Evolutionary conservation across 2,888 invertebrate genomes (phyloP).

Genomic region (Tachina grossa): DNA sequence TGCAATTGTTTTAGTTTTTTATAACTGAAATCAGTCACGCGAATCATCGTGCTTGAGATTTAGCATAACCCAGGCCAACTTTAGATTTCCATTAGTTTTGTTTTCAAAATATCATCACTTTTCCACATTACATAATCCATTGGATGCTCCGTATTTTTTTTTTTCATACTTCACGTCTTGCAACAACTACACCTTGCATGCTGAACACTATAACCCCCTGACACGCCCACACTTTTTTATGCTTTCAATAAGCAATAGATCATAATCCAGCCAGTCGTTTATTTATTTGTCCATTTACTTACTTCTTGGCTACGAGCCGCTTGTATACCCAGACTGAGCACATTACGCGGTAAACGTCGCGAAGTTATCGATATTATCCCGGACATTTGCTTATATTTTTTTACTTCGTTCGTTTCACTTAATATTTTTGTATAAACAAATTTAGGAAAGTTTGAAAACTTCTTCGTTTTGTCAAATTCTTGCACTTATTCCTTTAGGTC

Average conservation of each 20-base stretch:
- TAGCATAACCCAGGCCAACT: neutral
- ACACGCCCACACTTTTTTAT: conserved; percentile 4
- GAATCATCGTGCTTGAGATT: conserved; percentile 38
- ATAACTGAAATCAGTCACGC: conserved; percentile 47
- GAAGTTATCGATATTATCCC: conserved; percentile 83
- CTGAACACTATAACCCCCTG: conserved; percentile 1
- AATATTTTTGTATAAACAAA: conserved; percentile 32
- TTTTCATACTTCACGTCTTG: conserved; percentile 31
- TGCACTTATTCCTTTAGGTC: conserved; percentile 57
- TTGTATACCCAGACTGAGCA: conserved; percentile 78
- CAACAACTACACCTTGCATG: conserved; percentile 30
- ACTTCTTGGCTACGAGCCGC: conserved; percentile 78
- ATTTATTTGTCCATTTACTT: conserved; percentile 71
- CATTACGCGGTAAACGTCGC: conserved; percentile 83
- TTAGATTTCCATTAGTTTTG: conserved; percentile 42
- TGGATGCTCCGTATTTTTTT: conserved; percentile 42
- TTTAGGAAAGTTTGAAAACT: conserved; percentile 25
- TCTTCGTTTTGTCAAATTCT: conserved; percentile 41
- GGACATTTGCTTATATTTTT: conserved; percentile 79
- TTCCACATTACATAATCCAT: conserved; percentile 77
- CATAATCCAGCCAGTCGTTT: conserved; percentile 12
- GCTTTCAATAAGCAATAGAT: neutral
- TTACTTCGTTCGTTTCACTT: conserved; percentile 51
- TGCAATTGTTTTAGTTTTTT: conserved; percentile 5
- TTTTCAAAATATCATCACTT: conserved; percentile 58